Evolutionary conservation across 2,113 vertebrate species (phyloP), one percentile per base, ranked within the genome.

Genomic region (Callorhinus ursinus): DNA sequence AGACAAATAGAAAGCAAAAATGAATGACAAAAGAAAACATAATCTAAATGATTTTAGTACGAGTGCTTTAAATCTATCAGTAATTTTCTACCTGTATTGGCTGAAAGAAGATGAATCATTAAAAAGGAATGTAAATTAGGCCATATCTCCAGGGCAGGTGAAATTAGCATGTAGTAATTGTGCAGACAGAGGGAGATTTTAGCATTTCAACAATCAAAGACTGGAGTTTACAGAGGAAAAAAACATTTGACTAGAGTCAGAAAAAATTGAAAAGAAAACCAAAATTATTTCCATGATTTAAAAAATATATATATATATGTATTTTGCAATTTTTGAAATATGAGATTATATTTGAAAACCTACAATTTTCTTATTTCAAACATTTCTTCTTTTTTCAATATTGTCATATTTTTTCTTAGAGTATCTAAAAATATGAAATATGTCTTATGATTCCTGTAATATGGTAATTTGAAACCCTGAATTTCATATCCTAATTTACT

Each of bases 61-160:
- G 22, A 76, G 0, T 77, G 46, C 31, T 92, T 88, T 71, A 77
- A 93, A 71, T 14, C 49, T 72, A 42, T 88, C 36, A 63, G 46
- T 8, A 39, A 31, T 95, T 92, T 95, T 79, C 92, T 96, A 97
- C 89, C 61, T 83, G 36, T 72, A 6, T 53, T 97, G 90, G 14
- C 21, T 57, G 82, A 51, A 93, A 95, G 72, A 88, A 86, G 88
- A 61, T 51, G 7, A 80, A 46, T 84, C 89, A 85, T 88, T 94
- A 84, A 92, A 93, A 88, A 67, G 67, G 21, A 92, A 63, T 91
- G 82, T 42, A 96, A 97, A 97, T 95, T 69, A 91, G 93, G 46
- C 55, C 89, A 51, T 80, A 83, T 93, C 67, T 82, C 72, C n/a
- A 76, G 89, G 85, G 96, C 55, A 96, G 42, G 67, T 80, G 83